Conservation (phyloP, 2,113 vertebrate species). For the Calonectris borealis region DNA sequence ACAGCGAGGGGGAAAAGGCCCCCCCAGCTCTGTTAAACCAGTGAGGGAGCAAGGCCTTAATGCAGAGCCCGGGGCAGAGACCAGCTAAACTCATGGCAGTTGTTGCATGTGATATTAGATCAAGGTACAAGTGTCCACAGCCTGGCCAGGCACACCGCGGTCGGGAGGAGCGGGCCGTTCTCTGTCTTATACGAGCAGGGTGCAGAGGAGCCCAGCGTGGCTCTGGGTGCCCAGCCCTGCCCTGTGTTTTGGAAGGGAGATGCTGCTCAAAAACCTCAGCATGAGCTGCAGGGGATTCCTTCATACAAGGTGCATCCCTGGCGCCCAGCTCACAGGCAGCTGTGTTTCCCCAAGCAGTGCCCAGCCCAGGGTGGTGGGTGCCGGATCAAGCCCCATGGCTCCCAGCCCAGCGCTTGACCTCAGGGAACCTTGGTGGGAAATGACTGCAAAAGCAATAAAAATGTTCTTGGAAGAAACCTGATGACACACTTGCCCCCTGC, state of each 20-base stretch:
- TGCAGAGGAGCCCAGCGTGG: background rate
- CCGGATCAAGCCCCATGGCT: background rate
- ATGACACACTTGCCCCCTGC: background rate
- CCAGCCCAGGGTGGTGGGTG: background rate
- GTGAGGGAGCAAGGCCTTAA: background rate
- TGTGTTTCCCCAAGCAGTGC: background rate
- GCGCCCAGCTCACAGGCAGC: accelerated
- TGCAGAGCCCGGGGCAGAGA: background rate
- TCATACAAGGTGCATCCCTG: accelerated
- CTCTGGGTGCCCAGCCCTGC: background rate
- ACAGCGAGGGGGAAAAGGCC: accelerated
- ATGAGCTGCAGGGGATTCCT: background rate
- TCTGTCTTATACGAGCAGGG: background rate
- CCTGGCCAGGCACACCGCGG: accelerated
- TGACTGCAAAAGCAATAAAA: background rate
- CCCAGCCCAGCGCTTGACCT: background rate
- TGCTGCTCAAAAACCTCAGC: background rate
- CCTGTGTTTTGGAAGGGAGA: background rate
- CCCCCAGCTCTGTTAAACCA: too few species aligned
- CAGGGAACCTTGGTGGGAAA: background rate
- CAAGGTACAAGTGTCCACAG: background rate
- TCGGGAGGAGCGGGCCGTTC: accelerated
- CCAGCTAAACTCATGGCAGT: background rate
- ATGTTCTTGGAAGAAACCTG: background rate
- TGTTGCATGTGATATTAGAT: accelerated